These are phyloP conservation scores for Manis crassicaudata DNA, from an alignment of 2,797 vertebrate genomes.

Conservation along the genomic window DNA sequence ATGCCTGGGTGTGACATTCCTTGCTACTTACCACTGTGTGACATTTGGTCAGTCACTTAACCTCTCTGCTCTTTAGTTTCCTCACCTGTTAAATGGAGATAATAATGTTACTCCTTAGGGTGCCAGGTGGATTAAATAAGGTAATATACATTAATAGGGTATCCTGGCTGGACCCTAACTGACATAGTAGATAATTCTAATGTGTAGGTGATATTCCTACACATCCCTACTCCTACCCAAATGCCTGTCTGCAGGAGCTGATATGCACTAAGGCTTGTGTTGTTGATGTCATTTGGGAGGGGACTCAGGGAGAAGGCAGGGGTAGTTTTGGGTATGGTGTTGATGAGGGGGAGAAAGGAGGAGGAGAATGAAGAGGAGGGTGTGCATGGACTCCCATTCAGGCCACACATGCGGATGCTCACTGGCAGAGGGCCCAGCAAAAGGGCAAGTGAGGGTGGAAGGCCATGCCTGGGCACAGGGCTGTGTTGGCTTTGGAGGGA, in stretches of 20 bases:
- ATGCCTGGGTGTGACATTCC: neutral
- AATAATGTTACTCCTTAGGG: neutral
- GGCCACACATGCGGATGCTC: neutral
- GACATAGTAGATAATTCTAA: conserved; percentile 8
- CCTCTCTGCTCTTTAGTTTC: neutral
- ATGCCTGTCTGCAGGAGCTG: neutral
- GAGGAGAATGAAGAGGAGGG: neutral
- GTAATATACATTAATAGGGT: neutral
- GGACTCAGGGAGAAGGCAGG: neutral
- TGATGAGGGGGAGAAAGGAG: neutral
- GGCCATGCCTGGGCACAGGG: too few relatives aligned
- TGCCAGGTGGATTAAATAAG: neutral
- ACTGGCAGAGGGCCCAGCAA: neutral
- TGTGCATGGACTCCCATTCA: neutral
- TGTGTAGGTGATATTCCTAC: neutral
- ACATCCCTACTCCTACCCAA: neutral
- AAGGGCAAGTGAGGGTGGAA: neutral
- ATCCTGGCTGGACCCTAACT: neutral
- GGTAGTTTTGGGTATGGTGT: neutral
- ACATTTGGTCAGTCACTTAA: neutral
- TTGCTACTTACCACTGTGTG: neutral
- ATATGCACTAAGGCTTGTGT: neutral
- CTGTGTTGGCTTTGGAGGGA: neutral
- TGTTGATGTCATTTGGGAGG: neutral
- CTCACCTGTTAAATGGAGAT: neutral